Base-by-base conservation (phyloP, 2,888 invertebrate species). In the Cerastis leucographa region DNA sequence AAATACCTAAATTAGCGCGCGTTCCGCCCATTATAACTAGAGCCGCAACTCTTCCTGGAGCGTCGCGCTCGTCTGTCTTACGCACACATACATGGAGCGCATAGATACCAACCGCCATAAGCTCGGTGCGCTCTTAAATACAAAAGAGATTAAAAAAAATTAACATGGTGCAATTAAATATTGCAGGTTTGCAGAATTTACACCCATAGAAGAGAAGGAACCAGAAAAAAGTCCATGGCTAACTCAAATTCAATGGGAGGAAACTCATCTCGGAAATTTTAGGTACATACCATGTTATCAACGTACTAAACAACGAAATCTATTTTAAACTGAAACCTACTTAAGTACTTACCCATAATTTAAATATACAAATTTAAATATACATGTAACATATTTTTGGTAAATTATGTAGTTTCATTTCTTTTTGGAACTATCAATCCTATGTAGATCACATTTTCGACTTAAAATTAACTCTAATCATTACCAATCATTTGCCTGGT, bases 181-280 rank as follows among this genome's bases (percentile, higher is more conserved):
- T 82, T 97, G 97, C 86, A 97, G 98, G 77, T 96, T 98, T 81
- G 92, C 98, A 7, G 97, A 98, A 80, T 97, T 97, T 51, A 89
- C 93, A 2, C 92, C 93, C 2, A 77, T 87, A 11, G 96, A 96
- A 68, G 96, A 96, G 17, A 95, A 91, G 74, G 96, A 94, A 86
- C 94, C 93, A 3, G 96, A 96, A 80, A 97, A 96, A 74, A 97
- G 95, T 86, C 96, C 97, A 0, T 94, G 97, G 95, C 97, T 97
- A 87, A 95, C 94, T 17, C 98, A 98, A 91, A 97, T 97, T 84
- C 97, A 97, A 78, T 98, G 98, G 98, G 98, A 98, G 90, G 97
- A 98, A 89, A 97, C 97, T n/a, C 98, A 98, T 91, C 96, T 97
- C 87, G 98, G 98, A 35, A 98, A 98, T 89, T 98, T 97, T 91